These are phyloP conservation scores for Meandrusa payeni DNA, from an alignment of 2,888 invertebrate species.

Conservation along the genomic window DNA sequence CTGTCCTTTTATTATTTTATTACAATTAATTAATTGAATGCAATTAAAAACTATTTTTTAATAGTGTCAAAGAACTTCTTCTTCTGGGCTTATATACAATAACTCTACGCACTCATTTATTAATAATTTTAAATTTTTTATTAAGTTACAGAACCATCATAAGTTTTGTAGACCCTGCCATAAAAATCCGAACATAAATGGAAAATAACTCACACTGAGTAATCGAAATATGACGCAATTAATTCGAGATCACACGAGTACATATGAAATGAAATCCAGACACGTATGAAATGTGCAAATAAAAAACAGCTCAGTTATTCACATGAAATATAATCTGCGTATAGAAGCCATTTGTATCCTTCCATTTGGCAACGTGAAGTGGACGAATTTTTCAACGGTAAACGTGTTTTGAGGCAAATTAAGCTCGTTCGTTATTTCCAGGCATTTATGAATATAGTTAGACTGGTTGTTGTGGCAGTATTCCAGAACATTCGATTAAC, in stretches of 20 bases:
- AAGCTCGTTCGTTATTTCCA: slow-evolving; percentile 8
- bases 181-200: no score
- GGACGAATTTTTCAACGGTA: slow-evolving; percentile 6
- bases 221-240: slow-evolving; percentile 14
- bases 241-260: slow-evolving; percentile 4
- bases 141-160: no score
- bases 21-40: no score
- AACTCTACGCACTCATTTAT: no score
- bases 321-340: slow-evolving; percentile 12
- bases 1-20: no score
- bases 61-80: no score
- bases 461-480: slow-evolving; percentile 11
- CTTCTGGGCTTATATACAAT: no score
- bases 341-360: slow-evolving; percentile 16
- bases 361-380: slow-evolving; percentile 18
- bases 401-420: slow-evolving; percentile 2
- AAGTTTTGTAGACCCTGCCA: no score
- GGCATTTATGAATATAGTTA: slow-evolving; percentile 18
- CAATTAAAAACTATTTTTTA: no score
- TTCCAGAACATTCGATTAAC: slow-evolving; percentile 21
- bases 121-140: no score
- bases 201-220: slow-evolving; percentile 7
- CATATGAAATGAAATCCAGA: slow-evolving; percentile 2
- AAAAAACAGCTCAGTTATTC: slow-evolving; percentile 8
- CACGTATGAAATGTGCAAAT: slow-evolving; percentile 7